These are phyloP conservation scores for Aphidius ervi DNA, from an alignment of 1,140 invertebrate species.

Conservation along the genomic window DNA sequence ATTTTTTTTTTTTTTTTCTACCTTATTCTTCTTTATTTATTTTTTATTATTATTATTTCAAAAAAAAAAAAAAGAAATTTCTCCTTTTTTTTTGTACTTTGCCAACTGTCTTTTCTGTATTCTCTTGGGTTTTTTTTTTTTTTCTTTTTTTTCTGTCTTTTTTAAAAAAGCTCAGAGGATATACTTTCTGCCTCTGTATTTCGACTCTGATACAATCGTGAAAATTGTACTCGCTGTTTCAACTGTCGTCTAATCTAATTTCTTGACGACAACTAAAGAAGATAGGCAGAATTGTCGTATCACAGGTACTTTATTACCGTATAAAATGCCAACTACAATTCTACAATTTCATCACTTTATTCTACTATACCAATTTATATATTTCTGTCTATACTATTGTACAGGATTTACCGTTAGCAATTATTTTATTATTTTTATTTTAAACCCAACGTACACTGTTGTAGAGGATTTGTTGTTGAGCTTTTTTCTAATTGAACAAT, in stretches of 20 bases:
- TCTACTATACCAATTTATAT: too few relatives aligned
- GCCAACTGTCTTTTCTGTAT: not conserved
- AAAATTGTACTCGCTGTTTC: constrained; percentile 38
- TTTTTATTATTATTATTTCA: not conserved
- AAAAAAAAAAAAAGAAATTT: not conserved
- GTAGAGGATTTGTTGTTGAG: too few relatives aligned
- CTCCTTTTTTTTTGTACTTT: not conserved
- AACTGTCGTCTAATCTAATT: constrained; percentile 33
- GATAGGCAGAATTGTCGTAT: not conserved
- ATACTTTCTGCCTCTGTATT: not conserved
- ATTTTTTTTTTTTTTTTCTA: constrained; percentile 24
- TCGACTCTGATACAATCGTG: constrained; percentile 29
- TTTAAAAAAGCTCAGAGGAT: not conserved
- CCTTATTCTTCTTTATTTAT: not conserved
- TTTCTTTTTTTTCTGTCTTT: not conserved
- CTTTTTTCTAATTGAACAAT: too few relatives aligned
- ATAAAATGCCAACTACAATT: not conserved
- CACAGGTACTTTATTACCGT: too few relatives aligned
- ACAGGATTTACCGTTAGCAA: too few relatives aligned
- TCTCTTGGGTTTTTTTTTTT: not conserved
- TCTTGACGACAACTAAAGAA: constrained; percentile 17
- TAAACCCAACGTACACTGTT: too few relatives aligned
- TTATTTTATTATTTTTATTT: too few relatives aligned
- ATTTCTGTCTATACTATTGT: too few relatives aligned
- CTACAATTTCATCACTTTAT: too few relatives aligned